Base-by-base conservation (phyloP, 2,797 vertebrate genomes). In the Clarias laeviceps region DNA sequence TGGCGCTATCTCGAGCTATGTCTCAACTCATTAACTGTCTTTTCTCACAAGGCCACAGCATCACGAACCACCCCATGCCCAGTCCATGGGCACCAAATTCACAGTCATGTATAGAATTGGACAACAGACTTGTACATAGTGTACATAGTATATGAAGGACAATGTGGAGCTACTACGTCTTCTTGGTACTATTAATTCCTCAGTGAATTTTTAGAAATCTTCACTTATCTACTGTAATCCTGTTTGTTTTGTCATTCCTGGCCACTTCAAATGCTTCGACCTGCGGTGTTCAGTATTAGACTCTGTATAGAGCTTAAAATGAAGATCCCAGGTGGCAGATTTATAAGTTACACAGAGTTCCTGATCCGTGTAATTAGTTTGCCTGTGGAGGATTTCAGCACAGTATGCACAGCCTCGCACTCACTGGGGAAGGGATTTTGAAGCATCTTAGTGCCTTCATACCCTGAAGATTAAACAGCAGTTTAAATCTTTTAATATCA, bases 281-380 rank as follows among this genome's bases (percentile, higher is more conserved):
- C 29, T 61, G 83, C 72, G 80, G 84, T 85, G 80, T 27, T 65
- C n/a, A 69, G 64, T 5, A 32, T 80, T 32, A 66, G 59, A 87
- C 66, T 84, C 70, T 70, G 50, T 66, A 69, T 62, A 86, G 80
- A 54, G n/a, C 85, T 45, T 69, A 70, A 18, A 22, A 73, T 61
- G 57, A 86, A 70, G 82, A 79, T 86, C 86, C 85, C 88, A 73
- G 68, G 78, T 88, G 88, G 73, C 37, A 54, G 40, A 86, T 84
- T 87, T 64, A 88, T 83, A 73, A 80, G 57, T 85, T 85, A 45
- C 66, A 85, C 62, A 80, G 84, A 90, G 86, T 87, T 88, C 83
- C 86, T 85, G 86, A 70, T 89, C 40, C 22, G 72, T 82, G 79
- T 89, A 88, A 91, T 90, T 88, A 89, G 84, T 76, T 82, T 66